phyloP scores from a whole-genome alignment of 2,888 invertebrate genomes.

The Metopia argyrocephala region DNA sequence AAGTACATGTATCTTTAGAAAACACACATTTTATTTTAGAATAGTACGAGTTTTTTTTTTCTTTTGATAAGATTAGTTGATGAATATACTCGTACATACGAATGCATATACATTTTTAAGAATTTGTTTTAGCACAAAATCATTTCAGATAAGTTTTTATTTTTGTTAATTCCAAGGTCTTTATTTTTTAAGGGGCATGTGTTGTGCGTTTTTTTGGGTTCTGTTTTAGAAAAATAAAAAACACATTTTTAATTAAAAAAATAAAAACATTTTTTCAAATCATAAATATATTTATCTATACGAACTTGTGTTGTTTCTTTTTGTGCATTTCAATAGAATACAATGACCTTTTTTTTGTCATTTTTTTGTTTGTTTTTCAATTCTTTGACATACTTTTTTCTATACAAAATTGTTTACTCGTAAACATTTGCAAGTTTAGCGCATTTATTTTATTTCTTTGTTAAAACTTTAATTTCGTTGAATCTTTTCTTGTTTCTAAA shows the following conservation, averaged over 20 bases:
- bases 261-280: not conserved
- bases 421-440: slow-evolving; percentile 16
- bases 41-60: too few relatives aligned
- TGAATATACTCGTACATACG: too few relatives aligned
- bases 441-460: slow-evolving; percentile 32
- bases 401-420: not conserved
- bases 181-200: not conserved
- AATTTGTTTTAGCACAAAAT: not conserved
- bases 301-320: slow-evolving; percentile 29
- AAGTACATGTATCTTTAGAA: too few relatives aligned
- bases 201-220: not conserved
- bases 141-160: not conserved
- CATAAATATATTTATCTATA: not conserved
- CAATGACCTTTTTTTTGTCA: slow-evolving; percentile 35
- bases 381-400: slow-evolving; percentile 38
- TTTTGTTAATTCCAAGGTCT: slow-evolving; percentile 24
- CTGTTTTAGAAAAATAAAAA: not conserved
- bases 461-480: slow-evolving; percentile 70
- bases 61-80: slow-evolving; percentile 15
- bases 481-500: slow-evolving; percentile 16
- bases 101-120: not conserved
- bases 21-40: too few relatives aligned
- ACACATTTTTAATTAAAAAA: not conserved
- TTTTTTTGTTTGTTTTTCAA: not conserved
- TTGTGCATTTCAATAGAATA: slow-evolving; percentile 26